Evolutionary conservation across 2,797 vertebrate species (phyloP).

Genomic region (Tapera naevia): DNA sequence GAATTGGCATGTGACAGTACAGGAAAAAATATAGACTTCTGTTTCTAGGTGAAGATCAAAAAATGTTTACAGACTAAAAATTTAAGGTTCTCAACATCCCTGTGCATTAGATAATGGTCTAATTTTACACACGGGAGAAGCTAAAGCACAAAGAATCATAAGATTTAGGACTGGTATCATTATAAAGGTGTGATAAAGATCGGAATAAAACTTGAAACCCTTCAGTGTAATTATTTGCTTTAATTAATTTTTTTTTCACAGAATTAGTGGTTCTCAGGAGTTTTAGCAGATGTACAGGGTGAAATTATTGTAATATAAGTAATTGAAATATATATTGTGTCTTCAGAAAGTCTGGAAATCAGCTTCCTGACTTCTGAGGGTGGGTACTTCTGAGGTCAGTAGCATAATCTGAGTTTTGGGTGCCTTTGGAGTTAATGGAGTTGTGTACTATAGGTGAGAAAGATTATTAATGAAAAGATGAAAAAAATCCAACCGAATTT

Average conservation of each 20-base stretch:
- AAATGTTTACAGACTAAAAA: background rate
- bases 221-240: background rate
- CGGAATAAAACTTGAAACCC: background rate
- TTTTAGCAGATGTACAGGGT: background rate
- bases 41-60: background rate
- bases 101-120: background rate
- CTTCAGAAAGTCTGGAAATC: background rate
- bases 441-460: background rate
- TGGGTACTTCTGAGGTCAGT: background rate
- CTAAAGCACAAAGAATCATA: background rate
- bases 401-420: background rate
- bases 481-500: background rate
- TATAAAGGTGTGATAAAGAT: background rate
- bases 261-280: background rate
- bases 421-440: background rate
- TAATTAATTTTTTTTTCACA: background rate
- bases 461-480: background rate
- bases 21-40: constrained; percentile 49
- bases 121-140: background rate
- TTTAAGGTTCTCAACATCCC: background rate
- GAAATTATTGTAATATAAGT: background rate
- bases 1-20: constrained; percentile 43
- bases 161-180: background rate
- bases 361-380: background rate
- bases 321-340: background rate